phyloP scores from a whole-genome alignment of 2,113 vertebrate genomes.

The Callipepla squamata region DNA sequence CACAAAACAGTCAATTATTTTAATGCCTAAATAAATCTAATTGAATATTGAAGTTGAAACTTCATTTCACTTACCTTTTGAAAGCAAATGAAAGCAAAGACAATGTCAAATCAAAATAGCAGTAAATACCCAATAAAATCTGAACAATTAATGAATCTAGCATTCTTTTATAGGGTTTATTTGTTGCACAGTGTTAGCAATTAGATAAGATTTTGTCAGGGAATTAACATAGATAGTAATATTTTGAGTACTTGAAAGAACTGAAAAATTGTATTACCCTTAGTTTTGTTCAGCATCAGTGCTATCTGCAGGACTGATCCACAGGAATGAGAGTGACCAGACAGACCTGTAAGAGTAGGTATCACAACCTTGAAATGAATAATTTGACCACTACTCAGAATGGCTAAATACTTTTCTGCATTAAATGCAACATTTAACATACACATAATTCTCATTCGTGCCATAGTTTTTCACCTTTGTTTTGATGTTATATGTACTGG shows the following conservation, averaged over 20 bases:
- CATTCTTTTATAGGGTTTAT: background rate
- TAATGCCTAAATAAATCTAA: conserved; percentile 37
- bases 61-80: background rate
- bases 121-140: background rate
- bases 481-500: background rate
- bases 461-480: background rate
- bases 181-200: background rate
- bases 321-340: background rate
- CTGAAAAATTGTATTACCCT: background rate
- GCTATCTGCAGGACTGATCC: background rate
- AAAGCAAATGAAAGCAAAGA: background rate
- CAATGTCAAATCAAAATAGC: background rate
- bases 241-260: background rate
- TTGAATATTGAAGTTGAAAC: background rate
- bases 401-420: background rate
- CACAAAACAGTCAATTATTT: background rate
- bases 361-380: background rate
- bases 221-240: background rate
- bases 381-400: background rate
- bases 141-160: background rate
- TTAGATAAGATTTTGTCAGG: background rate
- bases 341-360: background rate
- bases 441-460: background rate
- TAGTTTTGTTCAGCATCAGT: background rate
- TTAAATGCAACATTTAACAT: background rate